These are phyloP conservation scores for Cantharis rufa DNA, from an alignment of 2,888 invertebrate genomes.

Conservation along the genomic window DNA sequence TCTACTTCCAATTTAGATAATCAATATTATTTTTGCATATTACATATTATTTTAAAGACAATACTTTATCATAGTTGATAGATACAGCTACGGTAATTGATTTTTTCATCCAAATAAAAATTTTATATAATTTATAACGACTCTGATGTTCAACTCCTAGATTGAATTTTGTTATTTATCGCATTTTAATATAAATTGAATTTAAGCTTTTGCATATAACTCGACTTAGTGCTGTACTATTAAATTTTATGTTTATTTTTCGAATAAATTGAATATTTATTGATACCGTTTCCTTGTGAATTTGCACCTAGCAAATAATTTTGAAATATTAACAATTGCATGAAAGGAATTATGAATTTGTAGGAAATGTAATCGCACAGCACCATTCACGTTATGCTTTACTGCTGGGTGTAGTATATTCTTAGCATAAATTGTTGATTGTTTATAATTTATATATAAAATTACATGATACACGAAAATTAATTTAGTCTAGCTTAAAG, in stretches of 20 bases:
- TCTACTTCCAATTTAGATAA: slow-evolving; percentile 7
- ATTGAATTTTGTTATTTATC: not conserved
- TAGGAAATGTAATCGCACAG: not conserved
- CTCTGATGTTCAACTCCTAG: not conserved
- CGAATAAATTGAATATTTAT: not conserved
- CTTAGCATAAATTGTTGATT: no score
- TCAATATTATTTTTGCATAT: slow-evolving; percentile 18
- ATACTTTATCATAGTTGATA: not conserved
- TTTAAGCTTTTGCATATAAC: not conserved
- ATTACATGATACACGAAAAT: no score
- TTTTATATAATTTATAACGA: not conserved
- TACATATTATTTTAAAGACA: not conserved
- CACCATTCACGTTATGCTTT: no score
- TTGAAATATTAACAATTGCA: not conserved
- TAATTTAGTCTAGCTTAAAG: no score
- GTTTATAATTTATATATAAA: no score
- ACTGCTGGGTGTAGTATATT: no score
- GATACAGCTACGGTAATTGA: not conserved
- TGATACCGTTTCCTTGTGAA: not conserved
- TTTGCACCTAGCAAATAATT: not conserved
- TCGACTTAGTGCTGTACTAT: not conserved
- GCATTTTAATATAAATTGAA: not conserved
- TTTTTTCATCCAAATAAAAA: not conserved
- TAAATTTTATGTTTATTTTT: not conserved
- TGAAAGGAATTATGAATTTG: not conserved